Conservation (phyloP, 2,888 invertebrate genomes). For the Bombylius discolor region DNA sequence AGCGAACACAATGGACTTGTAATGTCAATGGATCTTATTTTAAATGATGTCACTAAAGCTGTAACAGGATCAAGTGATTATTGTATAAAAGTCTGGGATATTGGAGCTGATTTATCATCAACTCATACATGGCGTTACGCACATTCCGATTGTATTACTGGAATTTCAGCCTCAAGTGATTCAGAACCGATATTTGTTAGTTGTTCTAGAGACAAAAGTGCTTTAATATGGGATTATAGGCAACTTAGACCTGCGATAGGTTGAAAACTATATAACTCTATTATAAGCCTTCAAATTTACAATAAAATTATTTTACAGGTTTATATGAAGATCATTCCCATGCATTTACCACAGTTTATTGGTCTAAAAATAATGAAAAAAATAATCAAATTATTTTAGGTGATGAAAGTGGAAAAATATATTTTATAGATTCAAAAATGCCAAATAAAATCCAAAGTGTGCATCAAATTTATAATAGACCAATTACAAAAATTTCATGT, state of each 20-base stretch:
- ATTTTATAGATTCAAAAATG: conserved; percentile 16
- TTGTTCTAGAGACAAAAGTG: conserved; percentile 24
- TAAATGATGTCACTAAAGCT: conserved; percentile 20
- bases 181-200: conserved; percentile 19
- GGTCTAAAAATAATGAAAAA: conserved; percentile 13
- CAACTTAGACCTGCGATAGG: conserved; percentile 23
- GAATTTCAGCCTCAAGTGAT: conserved; percentile 17
- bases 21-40: conserved; percentile 24
- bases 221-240: conserved; percentile 24
- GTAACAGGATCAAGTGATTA: conserved; percentile 26
- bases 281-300: background rate
- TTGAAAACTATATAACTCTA: conserved; percentile 5
- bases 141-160: conserved; percentile 23
- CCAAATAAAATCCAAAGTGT: conserved; percentile 16
- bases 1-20: conserved; percentile 27
- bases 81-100: conserved; percentile 32
- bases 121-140: conserved; percentile 18
- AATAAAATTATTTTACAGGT: conserved; percentile 9
- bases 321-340: conserved; percentile 17
- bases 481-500: conserved; percentile 18
- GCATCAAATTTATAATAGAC: conserved; percentile 16
- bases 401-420: conserved; percentile 19
- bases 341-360: conserved; percentile 18
- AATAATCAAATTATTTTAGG: conserved; percentile 15
- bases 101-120: conserved; percentile 24